These are phyloP conservation scores for Drosophila kokeensis DNA, from an alignment of 2,888 invertebrate species.

Conservation along the genomic window DNA sequence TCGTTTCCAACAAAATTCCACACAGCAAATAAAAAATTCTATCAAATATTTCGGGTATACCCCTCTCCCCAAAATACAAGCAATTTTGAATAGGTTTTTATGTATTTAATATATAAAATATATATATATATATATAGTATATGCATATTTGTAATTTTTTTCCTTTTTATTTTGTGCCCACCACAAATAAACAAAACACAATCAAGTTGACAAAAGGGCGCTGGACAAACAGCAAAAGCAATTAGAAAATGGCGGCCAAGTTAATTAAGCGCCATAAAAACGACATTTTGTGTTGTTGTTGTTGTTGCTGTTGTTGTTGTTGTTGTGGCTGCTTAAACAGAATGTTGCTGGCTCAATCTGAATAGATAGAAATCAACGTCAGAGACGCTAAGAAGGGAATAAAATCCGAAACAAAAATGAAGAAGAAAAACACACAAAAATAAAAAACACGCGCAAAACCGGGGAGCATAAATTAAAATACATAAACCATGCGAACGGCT, in stretches of 20 bases:
- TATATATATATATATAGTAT: neutral
- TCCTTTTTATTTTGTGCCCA: neutral
- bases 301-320: conserved; percentile 21
- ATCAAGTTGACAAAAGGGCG: conserved; percentile 66
- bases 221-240: conserved; percentile 70
- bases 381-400: conserved; percentile 53
- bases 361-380: conserved; percentile 76
- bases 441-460: conserved; percentile 29
- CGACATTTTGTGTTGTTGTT: conserved; percentile 52
- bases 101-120: neutral
- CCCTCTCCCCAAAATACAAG: neutral
- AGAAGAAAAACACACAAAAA: neutral
- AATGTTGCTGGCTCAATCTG: conserved; percentile 71
- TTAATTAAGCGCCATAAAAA: conserved; percentile 79
- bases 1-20: conserved; percentile 29
- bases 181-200: conserved; percentile 54
- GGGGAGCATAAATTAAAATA: conserved; percentile 77
- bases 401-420: conserved; percentile 10
- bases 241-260: conserved; percentile 76
- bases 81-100: conserved; percentile 11
- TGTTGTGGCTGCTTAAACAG: conserved; percentile 53
- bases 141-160: neutral
- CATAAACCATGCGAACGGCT: conserved; percentile 73
- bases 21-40: conserved; percentile 23
- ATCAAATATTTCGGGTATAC: conserved; percentile 7